phyloP scores from a whole-genome alignment of 2,888 invertebrate species.

The Spilosoma lubricipeda region DNA sequence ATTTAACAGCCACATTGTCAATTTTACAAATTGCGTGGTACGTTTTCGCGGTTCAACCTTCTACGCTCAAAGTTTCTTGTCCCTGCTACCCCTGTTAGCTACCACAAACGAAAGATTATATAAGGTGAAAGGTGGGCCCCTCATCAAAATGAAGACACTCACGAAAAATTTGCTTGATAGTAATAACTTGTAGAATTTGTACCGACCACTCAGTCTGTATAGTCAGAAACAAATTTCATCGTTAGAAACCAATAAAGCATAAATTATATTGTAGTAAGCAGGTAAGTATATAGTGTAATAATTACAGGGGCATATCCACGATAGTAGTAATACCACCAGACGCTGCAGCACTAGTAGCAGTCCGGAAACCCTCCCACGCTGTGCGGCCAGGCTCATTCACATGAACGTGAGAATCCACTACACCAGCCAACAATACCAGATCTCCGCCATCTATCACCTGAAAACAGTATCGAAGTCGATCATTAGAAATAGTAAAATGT shows the following conservation, averaged over 20 bases:
- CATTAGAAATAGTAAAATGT: not conserved
- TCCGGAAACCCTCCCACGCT: conserved; percentile 90
- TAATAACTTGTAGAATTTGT: too few relatives aligned
- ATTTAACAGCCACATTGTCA: too few relatives aligned
- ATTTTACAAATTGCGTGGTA: too few relatives aligned
- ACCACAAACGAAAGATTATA: too few relatives aligned
- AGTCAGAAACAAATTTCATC: not conserved
- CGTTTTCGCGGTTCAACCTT: too few relatives aligned
- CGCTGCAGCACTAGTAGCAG: conserved; percentile 90
- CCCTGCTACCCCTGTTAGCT: too few relatives aligned
- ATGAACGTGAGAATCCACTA: conserved; percentile 90
- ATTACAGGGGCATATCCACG: conserved; percentile 90
- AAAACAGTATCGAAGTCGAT: conserved; percentile 17
- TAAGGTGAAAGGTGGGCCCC: too few relatives aligned
- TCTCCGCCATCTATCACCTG: conserved; percentile 68
- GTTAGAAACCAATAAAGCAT: not conserved
- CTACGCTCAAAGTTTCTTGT: too few relatives aligned
- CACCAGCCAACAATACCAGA: conserved; percentile 87
- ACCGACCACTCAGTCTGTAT: not conserved
- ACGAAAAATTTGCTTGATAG: too few relatives aligned
- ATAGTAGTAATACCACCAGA: conserved; percentile 91
- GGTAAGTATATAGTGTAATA: not conserved
- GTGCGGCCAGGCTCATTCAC: conserved; percentile 90
- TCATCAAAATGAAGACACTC: too few relatives aligned
- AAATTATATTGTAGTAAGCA: not conserved